These are phyloP conservation scores for Genyomyrus donnyi DNA, from an alignment of 2,113 vertebrate genomes.

Conservation along the genomic window DNA sequence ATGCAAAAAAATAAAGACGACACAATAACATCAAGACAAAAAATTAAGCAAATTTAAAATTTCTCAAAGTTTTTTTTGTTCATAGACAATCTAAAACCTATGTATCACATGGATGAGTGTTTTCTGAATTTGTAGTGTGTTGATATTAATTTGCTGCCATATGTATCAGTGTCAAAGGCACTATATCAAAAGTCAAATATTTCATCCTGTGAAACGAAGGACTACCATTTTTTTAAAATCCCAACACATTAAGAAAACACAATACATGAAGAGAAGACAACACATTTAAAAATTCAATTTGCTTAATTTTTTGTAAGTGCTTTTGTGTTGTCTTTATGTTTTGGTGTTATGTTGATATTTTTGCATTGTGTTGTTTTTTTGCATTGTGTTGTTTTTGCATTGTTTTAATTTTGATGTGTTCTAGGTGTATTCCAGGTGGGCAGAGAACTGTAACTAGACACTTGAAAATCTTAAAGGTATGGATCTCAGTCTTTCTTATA, in stretches of 20 bases:
- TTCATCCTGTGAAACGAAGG: not conserved
- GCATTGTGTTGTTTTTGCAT: not conserved
- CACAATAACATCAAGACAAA: not conserved
- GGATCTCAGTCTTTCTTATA: not conserved
- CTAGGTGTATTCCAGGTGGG: not conserved
- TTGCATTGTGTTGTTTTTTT: not conserved
- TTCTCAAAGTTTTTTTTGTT: not conserved
- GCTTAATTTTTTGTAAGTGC: not conserved
- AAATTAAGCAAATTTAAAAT: not conserved
- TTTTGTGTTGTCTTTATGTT: not conserved
- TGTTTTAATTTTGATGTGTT: not conserved
- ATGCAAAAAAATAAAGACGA: not conserved
- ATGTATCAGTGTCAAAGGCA: not conserved
- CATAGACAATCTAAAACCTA: not conserved
- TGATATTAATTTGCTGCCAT: not conserved
- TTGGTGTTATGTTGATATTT: not conserved
- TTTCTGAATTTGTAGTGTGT: not conserved
- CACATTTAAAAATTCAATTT: not conserved
- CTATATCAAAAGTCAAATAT: not conserved
- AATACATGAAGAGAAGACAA: not conserved
- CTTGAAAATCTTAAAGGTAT: not conserved
- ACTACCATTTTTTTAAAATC: not conserved
- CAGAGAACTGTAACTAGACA: not conserved
- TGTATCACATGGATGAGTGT: not conserved
- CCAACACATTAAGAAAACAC: not conserved